These are phyloP conservation scores for Diaperis boleti DNA, from an alignment of 2,888 invertebrate genomes.

Conservation along the genomic window DNA sequence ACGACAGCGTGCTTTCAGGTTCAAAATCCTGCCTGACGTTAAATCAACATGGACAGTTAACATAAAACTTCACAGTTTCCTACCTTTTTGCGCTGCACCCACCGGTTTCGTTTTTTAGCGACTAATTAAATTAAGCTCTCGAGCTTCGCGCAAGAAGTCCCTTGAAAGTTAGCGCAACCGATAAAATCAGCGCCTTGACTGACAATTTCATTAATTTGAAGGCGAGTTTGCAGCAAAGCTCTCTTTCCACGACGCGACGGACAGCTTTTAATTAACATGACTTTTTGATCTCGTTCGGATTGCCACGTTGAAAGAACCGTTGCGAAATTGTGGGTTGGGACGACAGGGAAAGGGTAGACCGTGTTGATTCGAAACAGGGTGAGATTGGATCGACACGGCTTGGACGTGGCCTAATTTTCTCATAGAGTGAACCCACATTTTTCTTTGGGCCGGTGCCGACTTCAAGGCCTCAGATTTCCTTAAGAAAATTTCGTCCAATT, in stretches of 20 bases:
- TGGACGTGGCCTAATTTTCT: constrained; percentile 17
- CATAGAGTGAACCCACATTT: background rate
- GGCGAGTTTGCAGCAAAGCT: constrained; percentile 31
- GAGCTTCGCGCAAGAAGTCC: constrained; percentile 38
- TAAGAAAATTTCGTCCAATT: too few relatives aligned
- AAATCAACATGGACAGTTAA: too few relatives aligned
- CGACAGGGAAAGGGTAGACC: constrained; percentile 28
- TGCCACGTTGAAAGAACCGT: constrained; percentile 28
- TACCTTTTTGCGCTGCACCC: too few relatives aligned
- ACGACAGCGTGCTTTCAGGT: too few relatives aligned
- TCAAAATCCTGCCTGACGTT: too few relatives aligned
- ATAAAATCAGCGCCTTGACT: constrained; percentile 58
- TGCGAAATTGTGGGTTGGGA: constrained; percentile 15
- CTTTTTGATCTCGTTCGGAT: constrained; percentile 33
- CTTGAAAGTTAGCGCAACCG: constrained; percentile 48
- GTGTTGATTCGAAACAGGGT: constrained; percentile 10
- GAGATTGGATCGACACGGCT: constrained; percentile 8
- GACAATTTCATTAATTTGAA: constrained; percentile 62
- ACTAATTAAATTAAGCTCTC: constrained; percentile 38
- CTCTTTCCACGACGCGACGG: constrained; percentile 19
- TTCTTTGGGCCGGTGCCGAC: background rate
- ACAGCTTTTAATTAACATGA: constrained; percentile 39
- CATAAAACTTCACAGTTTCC: too few relatives aligned
- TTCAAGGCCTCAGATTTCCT: background rate
- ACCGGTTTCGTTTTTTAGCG: constrained; percentile 28